phyloP scores from a whole-genome alignment of 2,888 invertebrate species.

The Trissoscelio sp. region DNA sequence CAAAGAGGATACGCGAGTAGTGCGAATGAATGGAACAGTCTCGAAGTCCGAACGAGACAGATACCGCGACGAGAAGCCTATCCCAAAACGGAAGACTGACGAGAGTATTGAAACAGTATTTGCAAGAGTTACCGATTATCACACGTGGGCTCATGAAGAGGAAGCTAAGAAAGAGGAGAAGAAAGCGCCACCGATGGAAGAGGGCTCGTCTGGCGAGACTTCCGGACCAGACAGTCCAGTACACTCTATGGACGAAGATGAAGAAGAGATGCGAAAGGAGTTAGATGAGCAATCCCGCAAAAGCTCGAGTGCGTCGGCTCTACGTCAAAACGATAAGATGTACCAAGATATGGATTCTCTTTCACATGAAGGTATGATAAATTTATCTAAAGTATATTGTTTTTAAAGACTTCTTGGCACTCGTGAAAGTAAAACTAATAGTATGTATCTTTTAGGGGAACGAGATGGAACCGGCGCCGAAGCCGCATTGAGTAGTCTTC shows the following conservation, averaged over 20 bases:
- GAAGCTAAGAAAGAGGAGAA: constrained; percentile 79
- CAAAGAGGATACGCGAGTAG: constrained; percentile 66
- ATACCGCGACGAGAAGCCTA: constrained; percentile 77
- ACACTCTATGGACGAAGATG: constrained; percentile 89
- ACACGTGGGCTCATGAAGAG: constrained; percentile 83
- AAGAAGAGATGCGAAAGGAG: constrained; percentile 84
- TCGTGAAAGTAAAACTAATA: too few species aligned
- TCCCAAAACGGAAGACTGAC: constrained; percentile 79
- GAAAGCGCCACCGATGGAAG: constrained; percentile 81
- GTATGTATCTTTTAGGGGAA: constrained; percentile 77
- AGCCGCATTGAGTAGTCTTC: constrained; percentile 82
- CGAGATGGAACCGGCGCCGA: constrained; percentile 79
- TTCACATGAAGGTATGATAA: constrained; percentile 80
- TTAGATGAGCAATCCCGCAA: constrained; percentile 83
- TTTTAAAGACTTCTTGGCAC: too few species aligned
- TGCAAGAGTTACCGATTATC: constrained; percentile 84
- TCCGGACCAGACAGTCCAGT: constrained; percentile 94
- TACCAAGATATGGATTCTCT: constrained; percentile 81
- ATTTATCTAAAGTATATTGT: too few species aligned
- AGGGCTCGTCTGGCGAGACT: constrained; percentile 92
- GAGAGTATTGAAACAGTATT: constrained; percentile 82
- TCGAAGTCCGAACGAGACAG: constrained; percentile 74
- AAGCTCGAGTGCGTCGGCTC: constrained; percentile 83
- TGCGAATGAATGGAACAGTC: constrained; percentile 75
- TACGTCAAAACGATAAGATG: constrained; percentile 79